These are phyloP conservation scores for Electrophaes corylata DNA, from an alignment of 2,888 invertebrate genomes.

Conservation along the genomic window DNA sequence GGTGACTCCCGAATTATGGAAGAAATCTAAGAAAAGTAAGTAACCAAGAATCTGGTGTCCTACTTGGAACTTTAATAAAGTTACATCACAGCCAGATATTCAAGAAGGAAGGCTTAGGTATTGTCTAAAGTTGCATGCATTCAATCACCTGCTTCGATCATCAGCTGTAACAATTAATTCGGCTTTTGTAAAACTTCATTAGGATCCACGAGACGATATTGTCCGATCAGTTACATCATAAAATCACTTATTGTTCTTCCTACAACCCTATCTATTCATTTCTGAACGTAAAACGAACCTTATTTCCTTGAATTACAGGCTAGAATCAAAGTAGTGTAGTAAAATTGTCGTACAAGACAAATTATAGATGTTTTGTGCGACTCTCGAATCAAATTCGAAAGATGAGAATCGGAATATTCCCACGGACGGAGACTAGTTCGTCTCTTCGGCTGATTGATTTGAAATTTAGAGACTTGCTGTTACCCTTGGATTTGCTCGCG, in stretches of 20 bases:
- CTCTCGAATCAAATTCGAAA: slow-evolving; percentile 28
- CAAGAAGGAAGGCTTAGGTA: not conserved
- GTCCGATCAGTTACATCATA: slow-evolving; percentile 46
- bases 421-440: slow-evolving; percentile 39
- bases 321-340: not conserved
- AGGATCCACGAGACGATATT: slow-evolving; percentile 30
- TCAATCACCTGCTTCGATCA: not conserved
- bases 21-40: too few species aligned
- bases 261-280: not conserved
- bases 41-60: too few species aligned
- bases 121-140: not conserved
- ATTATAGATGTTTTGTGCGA: slow-evolving; percentile 49
- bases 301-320: slow-evolving; percentile 1
- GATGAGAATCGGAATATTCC: slow-evolving; percentile 42
- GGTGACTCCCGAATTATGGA: too few species aligned
- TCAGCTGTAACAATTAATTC: slow-evolving; percentile 12
- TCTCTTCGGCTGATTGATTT: slow-evolving; percentile 37
- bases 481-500: not conserved
- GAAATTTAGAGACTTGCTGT: slow-evolving; percentile 19
- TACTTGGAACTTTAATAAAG: too few species aligned
- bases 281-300: slow-evolving; percentile 7
- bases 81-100: too few species aligned
- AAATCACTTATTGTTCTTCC: slow-evolving; percentile 34
- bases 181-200: slow-evolving; percentile 21
- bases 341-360: slow-evolving; percentile 35